A percentile compares a stretch with the other conserved stretches of the same genome.
Evolutionary conservation across 2,797 vertebrate genomes (phyloP).

Genomic region (Enteromius anoplus): DNA sequence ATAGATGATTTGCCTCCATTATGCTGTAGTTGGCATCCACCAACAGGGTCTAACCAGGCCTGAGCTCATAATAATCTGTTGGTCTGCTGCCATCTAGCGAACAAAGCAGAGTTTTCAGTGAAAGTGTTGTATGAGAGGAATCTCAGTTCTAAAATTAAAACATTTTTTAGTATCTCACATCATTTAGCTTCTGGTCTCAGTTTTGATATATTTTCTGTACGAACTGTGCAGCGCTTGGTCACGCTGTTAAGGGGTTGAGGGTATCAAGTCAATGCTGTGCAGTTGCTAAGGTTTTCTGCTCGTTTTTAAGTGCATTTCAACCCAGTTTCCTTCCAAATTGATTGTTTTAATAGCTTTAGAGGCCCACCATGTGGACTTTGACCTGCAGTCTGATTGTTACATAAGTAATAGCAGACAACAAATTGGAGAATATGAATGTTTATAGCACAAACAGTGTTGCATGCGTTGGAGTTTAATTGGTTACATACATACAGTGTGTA

Average conservation of each 20-base stretch:
- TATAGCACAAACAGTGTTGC: neutral
- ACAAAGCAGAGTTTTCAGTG: neutral
- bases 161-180: neutral
- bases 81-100: constrained; percentile 56
- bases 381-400: neutral
- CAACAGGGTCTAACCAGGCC: neutral
- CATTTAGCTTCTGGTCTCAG: too few relatives aligned
- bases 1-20: neutral
- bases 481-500: neutral
- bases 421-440: neutral
- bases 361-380: neutral
- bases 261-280: neutral
- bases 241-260: neutral
- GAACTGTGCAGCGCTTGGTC: neutral
- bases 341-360: neutral
- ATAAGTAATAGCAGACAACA: neutral
- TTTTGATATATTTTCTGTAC: neutral
- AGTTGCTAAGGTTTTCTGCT: neutral
- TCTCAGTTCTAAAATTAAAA: neutral
- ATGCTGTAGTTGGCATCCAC: neutral
- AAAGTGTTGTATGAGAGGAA: neutral
- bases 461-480: neutral
- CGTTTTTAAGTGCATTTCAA: neutral
- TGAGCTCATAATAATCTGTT: constrained; percentile 9
- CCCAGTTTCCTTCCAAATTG: neutral